Evolutionary conservation across 2,797 vertebrate species (phyloP).

Genomic region (Melanotaenia boesemani): DNA sequence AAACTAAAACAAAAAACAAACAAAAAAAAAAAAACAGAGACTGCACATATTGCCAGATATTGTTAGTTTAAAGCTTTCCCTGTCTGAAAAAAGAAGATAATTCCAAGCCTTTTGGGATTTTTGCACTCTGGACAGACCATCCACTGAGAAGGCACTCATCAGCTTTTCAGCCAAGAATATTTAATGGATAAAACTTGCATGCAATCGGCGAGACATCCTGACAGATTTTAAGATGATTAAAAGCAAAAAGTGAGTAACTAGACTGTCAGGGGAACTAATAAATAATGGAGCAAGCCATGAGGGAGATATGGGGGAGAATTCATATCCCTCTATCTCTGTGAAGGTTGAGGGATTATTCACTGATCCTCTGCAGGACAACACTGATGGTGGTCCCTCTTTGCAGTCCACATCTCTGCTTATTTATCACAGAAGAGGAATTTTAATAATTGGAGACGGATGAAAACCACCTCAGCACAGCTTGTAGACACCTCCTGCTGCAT

Average conservation of each 20-base stretch:
- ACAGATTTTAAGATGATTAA: constrained; percentile 44
- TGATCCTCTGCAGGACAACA: constrained; percentile 51
- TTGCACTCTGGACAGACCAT: not conserved
- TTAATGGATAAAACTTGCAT: not conserved
- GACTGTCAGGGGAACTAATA: constrained; percentile 33
- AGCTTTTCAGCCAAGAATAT: not conserved
- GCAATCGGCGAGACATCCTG: not conserved
- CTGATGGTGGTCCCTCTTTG: constrained; percentile 38
- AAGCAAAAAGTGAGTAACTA: constrained; percentile 22
- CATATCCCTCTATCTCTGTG: constrained; percentile 46
- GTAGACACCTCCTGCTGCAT: constrained; percentile 26
- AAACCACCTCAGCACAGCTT: constrained; percentile 28
- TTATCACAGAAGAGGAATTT: constrained; percentile 26
- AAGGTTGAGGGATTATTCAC: constrained; percentile 70
- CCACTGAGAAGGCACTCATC: not conserved
- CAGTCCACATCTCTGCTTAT: constrained; percentile 32
- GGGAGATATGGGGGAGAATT: constrained; percentile 33
- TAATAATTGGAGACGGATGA: constrained; percentile 40
- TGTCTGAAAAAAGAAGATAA: not conserved
- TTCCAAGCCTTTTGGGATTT: no score
- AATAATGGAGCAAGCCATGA: constrained; percentile 47
- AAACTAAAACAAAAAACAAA: no score
- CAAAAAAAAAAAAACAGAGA: not conserved
- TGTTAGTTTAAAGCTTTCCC: not conserved
- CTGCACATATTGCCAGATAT: not conserved